Conservation (phyloP, 2,888 invertebrate genomes). For the Cantharis lateralis region DNA sequence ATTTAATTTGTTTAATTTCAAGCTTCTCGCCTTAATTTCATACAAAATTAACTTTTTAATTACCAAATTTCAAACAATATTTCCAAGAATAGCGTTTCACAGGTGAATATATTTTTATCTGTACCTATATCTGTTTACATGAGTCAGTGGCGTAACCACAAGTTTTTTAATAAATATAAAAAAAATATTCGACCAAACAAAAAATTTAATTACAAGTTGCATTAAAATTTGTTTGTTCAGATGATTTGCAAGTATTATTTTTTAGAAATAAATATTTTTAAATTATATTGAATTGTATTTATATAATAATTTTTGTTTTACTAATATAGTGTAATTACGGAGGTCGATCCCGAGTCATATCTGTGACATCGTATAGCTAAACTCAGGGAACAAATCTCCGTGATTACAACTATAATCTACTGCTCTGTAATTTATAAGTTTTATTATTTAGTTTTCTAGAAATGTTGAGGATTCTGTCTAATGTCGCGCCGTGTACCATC, state of each 20-base stretch:
- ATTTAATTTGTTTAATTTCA: neutral
- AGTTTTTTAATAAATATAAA: neutral
- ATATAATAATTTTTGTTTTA: no score
- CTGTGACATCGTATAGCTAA: no score
- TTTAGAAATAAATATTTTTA: no score
- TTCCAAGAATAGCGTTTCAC: neutral
- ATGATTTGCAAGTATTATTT: no score
- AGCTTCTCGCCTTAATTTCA: neutral
- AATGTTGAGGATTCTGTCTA: conserved; percentile 47
- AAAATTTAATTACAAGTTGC: no score
- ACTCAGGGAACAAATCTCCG: no score
- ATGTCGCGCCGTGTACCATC: conserved; percentile 50
- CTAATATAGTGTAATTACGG: no score
- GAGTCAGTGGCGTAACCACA: neutral
- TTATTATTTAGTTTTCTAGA: conserved; percentile 38
- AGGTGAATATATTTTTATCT: neutral
- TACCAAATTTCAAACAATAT: neutral
- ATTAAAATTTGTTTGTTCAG: no score
- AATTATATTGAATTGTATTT: no score
- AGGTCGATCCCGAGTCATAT: no score
- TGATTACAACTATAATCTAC: no score
- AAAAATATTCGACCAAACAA: neutral
- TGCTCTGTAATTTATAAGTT: neutral
- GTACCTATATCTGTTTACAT: neutral
- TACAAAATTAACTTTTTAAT: neutral